Base-by-base conservation (phyloP, 2,797 vertebrate species). In the Acanthornis magna region DNA sequence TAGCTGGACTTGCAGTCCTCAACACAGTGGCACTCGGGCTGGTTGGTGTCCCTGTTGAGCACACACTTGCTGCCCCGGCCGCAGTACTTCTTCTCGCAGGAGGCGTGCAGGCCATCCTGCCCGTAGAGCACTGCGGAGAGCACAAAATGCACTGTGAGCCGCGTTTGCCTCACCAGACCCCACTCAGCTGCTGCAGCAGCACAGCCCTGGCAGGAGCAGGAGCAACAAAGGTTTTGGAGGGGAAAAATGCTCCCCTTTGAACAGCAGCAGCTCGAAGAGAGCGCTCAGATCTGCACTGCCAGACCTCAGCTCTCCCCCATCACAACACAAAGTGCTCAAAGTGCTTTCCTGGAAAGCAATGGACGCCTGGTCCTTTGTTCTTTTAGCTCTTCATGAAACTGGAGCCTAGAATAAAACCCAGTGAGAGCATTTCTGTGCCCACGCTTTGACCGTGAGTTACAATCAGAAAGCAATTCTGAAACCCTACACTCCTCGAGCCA, bases 1-100 rank as follows among this genome's bases (percentile, higher is more conserved):
- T 99, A 99, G 93, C 96, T 98, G 94, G 98, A 93, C 34, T 97
- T 98, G 91, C 99, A 99, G 1, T 95, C 97, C 71, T 99, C 97
- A 82, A 99, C 96, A 42, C 99, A 99, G 5, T 97, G 97, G 60
- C 99, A 99, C 81, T 98, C 98, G 0, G 98, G 98, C 16, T 98
- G 98, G 7, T 98, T 97, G 0, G 98, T 99, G 67, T 97, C 97
- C 50, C 95, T 96, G 97, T 97, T 98, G 75, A 99, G 65, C 50
- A 98, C 96, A 17, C 99, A 99, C 84, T 96, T 97, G 43, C 98
- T 98, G 25, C 99, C 99, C 3, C 98, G 98, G 51, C 98, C 97
- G 5, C 99, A 99, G 94, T 97, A 97, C 42, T 97, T 98, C 97
- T 98, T 98, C 93, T 97, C 93, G 30, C 99, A 99, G 4, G 97